These are phyloP conservation scores for Platerodrilus igneus DNA, from an alignment of 2,888 invertebrate genomes.

Conservation along the genomic window DNA sequence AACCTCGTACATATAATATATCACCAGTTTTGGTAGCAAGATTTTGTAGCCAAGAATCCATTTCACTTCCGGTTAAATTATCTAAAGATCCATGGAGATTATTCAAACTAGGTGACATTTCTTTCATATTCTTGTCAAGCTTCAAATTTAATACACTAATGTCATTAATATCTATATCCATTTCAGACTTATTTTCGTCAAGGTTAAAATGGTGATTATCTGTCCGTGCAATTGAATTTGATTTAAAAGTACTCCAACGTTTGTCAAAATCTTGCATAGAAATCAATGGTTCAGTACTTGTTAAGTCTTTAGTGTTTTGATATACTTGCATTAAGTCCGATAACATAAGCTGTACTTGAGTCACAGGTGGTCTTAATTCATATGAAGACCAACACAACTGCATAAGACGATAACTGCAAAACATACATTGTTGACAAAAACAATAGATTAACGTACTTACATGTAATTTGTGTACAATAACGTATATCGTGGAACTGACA, in stretches of 20 bases:
- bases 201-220: constrained; percentile 51
- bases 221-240: constrained; percentile 58
- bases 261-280: constrained; percentile 61
- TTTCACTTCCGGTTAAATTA: constrained; percentile 36
- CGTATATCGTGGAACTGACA: constrained; percentile 41
- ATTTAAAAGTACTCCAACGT: constrained; percentile 68
- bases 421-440: too few species aligned
- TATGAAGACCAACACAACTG: constrained; percentile 62
- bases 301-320: constrained; percentile 35
- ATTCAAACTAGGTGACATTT: constrained; percentile 52
- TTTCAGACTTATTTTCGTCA: constrained; percentile 17
- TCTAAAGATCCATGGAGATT: constrained; percentile 69
- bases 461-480: constrained; percentile 45
- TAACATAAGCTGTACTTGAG: constrained; percentile 53
- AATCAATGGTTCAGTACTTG: constrained; percentile 18
- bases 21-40: constrained; percentile 58
- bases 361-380: constrained; percentile 49
- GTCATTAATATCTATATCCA: constrained; percentile 22
- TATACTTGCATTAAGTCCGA: constrained; percentile 46
- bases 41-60: constrained; percentile 60
- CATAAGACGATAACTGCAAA: constrained; percentile 66
- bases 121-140: constrained; percentile 28
- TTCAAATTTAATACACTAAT: constrained; percentile 23
- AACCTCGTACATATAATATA: constrained; percentile 56
- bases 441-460: constrained; percentile 36